A percentile compares a stretch with the other conserved stretches of the same genome.
phyloP scores from a whole-genome alignment of 2,888 invertebrate genomes.

The Digitonthophagus gazella region DNA sequence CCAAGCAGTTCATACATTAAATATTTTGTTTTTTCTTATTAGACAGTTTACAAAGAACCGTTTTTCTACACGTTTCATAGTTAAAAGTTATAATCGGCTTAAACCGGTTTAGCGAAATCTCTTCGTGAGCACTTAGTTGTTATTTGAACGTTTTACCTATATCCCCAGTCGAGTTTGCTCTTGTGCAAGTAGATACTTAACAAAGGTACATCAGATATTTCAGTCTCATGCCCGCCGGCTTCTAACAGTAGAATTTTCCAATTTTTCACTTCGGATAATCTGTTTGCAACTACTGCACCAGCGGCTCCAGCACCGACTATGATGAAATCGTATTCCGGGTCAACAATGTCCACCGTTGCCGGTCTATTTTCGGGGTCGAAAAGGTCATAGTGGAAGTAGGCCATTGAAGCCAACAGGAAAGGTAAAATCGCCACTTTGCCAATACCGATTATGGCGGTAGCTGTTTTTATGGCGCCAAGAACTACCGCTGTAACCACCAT shows the following conservation, averaged over 20 bases:
- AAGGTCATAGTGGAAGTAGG: conserved; percentile 81
- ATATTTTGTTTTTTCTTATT: no score
- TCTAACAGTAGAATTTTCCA: conserved; percentile 81
- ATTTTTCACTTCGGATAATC: conserved; percentile 71
- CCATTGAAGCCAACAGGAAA: conserved; percentile 70
- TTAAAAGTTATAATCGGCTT: not conserved
- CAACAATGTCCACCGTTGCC: conserved; percentile 62
- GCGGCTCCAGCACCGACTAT: conserved; percentile 83
- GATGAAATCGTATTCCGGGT: conserved; percentile 77
- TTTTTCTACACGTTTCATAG: not conserved
- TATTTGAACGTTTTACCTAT: conserved; percentile 56
- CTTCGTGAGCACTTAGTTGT: conserved; percentile 31
- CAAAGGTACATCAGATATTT: conserved; percentile 82
- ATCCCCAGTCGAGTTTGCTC: conserved; percentile 89
- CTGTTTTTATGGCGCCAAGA: conserved; percentile 68
- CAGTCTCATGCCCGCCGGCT: conserved; percentile 85
- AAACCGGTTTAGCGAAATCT: not conserved
- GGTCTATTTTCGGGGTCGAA: conserved; percentile 83
- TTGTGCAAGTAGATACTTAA: conserved; percentile 86
- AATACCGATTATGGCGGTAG: conserved; percentile 67
- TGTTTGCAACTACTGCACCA: conserved; percentile 78
- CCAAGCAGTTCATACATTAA: no score
- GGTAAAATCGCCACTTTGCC: conserved; percentile 75
- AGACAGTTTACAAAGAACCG: no score
- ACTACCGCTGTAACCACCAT: conserved; percentile 51